phyloP scores from a whole-genome alignment of 2,113 vertebrate species.

The Suricata suricatta region DNA sequence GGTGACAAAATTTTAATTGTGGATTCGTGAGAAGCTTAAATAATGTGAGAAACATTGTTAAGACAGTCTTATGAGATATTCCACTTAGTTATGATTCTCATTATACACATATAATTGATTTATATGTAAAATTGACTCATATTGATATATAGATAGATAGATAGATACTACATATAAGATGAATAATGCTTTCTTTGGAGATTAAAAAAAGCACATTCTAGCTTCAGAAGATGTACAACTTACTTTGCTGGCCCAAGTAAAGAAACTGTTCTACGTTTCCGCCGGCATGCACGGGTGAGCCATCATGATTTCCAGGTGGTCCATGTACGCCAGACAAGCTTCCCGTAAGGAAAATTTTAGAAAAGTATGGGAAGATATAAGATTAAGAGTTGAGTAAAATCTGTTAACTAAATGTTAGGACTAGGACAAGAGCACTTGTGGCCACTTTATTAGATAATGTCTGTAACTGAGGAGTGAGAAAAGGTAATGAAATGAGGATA shows the following conservation, averaged over 20 bases:
- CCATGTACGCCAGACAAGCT: background rate
- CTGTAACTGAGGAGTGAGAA: background rate
- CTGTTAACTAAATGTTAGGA: background rate
- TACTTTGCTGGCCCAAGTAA: background rate
- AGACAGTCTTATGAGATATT: background rate
- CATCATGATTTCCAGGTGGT: background rate
- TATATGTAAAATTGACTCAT: background rate
- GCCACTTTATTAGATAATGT: background rate
- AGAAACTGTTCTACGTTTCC: background rate
- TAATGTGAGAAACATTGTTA: background rate
- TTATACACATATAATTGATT: background rate
- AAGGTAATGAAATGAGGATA: background rate
- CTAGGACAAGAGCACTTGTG: background rate
- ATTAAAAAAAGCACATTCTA: background rate
- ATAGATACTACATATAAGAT: background rate
- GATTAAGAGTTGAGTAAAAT: background rate
- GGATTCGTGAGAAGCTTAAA: background rate
- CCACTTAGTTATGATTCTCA: background rate
- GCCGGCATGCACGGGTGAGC: background rate
- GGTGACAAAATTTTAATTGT: background rate
- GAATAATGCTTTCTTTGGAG: background rate
- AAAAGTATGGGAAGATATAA: background rate
- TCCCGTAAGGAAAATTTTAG: background rate
- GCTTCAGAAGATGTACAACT: background rate
- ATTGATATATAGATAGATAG: too few species aligned